phyloP scores from a whole-genome alignment of 2,113 vertebrate genomes.

The Pardalotus punctatus region DNA sequence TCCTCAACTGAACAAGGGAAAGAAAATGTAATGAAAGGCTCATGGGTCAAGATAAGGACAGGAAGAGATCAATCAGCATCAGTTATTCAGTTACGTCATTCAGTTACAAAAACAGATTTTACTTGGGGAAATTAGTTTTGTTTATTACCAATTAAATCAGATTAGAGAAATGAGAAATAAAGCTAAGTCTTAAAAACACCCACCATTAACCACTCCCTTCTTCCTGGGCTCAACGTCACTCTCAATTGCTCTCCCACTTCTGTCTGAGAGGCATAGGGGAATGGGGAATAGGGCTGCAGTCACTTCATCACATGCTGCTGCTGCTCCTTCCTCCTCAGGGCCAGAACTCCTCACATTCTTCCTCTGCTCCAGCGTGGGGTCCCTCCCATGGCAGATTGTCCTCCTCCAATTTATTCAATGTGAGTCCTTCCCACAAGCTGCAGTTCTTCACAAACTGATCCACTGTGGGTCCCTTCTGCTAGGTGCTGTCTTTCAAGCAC shows the following conservation, averaged over 20 bases:
- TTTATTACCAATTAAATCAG: neutral
- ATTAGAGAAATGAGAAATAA: neutral
- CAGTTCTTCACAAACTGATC: neutral
- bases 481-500: neutral
- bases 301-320: neutral
- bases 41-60: neutral
- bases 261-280: neutral
- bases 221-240: neutral
- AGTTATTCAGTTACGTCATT: neutral
- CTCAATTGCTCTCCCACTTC: neutral
- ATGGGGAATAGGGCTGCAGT: neutral
- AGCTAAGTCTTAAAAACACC: neutral
- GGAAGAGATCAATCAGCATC: neutral
- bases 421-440: neutral
- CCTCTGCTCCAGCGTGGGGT: rapidly evolving
- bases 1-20: neutral
- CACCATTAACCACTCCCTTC: neutral
- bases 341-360: neutral
- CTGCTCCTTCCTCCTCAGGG: neutral
- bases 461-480: neutral
- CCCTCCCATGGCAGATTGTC: rapidly evolving
- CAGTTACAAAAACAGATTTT: neutral
- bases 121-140: neutral
- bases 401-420: neutral
- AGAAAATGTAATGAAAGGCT: neutral